Conservation (phyloP, 2,888 invertebrate species). For the Pterostichus madidus region DNA sequence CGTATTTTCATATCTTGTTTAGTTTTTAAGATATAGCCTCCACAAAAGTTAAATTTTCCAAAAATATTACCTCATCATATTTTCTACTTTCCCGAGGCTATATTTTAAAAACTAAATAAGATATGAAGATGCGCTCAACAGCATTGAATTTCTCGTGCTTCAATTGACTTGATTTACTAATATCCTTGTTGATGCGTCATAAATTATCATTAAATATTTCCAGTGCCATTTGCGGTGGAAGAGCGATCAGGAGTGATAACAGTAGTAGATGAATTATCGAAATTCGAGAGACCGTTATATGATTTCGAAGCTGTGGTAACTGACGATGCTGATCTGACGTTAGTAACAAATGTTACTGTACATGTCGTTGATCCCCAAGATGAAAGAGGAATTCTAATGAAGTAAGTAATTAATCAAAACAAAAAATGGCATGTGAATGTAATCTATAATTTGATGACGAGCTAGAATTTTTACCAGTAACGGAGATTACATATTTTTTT, state of each 20-base stretch:
- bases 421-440: slow-evolving; percentile 10
- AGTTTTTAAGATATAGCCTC: no score
- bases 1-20: no score
- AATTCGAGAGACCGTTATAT: slow-evolving; percentile 84
- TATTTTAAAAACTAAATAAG: no score
- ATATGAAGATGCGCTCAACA: no score
- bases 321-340: slow-evolving; percentile 81
- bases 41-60: no score
- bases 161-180: no score
- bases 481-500: no score
- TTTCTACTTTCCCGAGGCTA: no score
- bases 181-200: no score
- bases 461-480: no score
- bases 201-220: neutral
- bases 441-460: neutral
- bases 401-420: slow-evolving; percentile 77
- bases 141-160: no score
- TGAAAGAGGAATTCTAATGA: slow-evolving; percentile 83
- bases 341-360: slow-evolving; percentile 91
- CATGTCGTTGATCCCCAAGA: slow-evolving; percentile 90
- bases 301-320: slow-evolving; percentile 92
- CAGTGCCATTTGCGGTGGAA: slow-evolving; percentile 95
- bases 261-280: slow-evolving; percentile 86
- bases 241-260: slow-evolving; percentile 93
- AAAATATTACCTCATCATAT: no score